Evolutionary conservation across 2,113 vertebrate genomes (phyloP), one percentile per base, ranked within the genome.

Genomic region (Albula goreensis): DNA sequence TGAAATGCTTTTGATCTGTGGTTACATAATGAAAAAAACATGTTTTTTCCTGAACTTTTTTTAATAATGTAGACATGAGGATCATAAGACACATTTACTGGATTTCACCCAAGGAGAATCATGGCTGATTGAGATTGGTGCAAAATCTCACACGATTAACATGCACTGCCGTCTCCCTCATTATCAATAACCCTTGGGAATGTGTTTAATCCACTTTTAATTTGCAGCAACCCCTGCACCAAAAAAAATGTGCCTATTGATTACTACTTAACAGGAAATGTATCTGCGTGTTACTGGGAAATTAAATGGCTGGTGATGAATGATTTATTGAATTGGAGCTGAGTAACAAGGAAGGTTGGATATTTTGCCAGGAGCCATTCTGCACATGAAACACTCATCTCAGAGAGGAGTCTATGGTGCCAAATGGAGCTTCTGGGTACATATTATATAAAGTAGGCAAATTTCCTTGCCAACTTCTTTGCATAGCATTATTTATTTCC

Each of bases 121-220:
- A 17, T 25, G 74, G 74, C 15, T 50, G 12, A 56, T 17, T 12
- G 53, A 79, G 66, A 1, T 78, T 56, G 50, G 51, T 11, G 10
- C 88, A 63, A 78, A 80, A 80, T 83, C 79, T 52, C 49, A 17
- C 74, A 13, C 82, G 82, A 50, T 80, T 70, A 85, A 85, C n/a
- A 17, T 85, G 15, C 81, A 53, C 81, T 78, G 87, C 63, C 60
- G 56, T 87, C n/a, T 83, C 60, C 53, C 85, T 80, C 56, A 70
- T 83, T 83, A 90, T 84, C 86, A 85, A 84, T 25, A 70, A 84
- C 79, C 74, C 50, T 10, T 41, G 60, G 80, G 79, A 83, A 86
- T 83, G 52, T 83, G 86, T 85, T 88, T 56, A 86, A 90, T 86
- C 52, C 41, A 12, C 11, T 86, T 25, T 19, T 41, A 77, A 50